phyloP scores from a whole-genome alignment of 2,888 invertebrate species.

The Trissoscelio sp. region DNA sequence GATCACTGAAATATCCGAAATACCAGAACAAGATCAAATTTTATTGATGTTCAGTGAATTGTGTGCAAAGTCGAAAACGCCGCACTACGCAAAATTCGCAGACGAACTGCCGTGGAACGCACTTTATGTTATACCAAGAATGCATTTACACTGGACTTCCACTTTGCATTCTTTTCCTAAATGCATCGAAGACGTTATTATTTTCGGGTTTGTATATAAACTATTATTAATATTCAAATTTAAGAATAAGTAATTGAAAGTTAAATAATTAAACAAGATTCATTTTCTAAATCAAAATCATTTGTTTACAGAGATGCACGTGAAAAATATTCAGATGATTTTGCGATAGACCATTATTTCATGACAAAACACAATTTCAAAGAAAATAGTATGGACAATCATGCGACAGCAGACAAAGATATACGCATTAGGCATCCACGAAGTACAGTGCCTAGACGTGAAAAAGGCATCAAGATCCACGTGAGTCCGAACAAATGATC shows the following conservation, averaged over 20 bases:
- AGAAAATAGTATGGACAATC: neutral
- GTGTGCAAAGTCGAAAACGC: neutral
- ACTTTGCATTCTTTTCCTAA: neutral
- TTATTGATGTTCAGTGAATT: neutral
- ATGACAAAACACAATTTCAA: neutral
- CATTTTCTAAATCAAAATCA: too few relatives aligned
- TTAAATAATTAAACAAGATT: too few relatives aligned
- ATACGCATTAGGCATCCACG: neutral
- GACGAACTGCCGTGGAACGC: neutral
- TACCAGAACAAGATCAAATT: neutral
- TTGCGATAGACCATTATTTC: too few relatives aligned
- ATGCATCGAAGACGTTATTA: neutral
- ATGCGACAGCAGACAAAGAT: neutral
- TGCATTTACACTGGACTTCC: too few relatives aligned
- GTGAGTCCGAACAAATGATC: conserved; percentile 53
- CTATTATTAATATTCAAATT: too few relatives aligned
- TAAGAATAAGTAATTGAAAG: too few relatives aligned
- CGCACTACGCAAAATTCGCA: neutral
- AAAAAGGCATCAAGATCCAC: conserved; percentile 41
- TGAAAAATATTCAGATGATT: too few relatives aligned
- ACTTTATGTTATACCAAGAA: neutral
- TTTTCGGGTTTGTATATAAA: too few relatives aligned
- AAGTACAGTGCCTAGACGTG: neutral
- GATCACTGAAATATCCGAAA: conserved; percentile 3
- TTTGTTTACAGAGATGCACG: too few relatives aligned